A percentile compares a stretch with the other conserved stretches of the same genome.
Evolutionary conservation across 2,888 invertebrate genomes (phyloP).

Genomic region (Lepas anatifera): DNA sequence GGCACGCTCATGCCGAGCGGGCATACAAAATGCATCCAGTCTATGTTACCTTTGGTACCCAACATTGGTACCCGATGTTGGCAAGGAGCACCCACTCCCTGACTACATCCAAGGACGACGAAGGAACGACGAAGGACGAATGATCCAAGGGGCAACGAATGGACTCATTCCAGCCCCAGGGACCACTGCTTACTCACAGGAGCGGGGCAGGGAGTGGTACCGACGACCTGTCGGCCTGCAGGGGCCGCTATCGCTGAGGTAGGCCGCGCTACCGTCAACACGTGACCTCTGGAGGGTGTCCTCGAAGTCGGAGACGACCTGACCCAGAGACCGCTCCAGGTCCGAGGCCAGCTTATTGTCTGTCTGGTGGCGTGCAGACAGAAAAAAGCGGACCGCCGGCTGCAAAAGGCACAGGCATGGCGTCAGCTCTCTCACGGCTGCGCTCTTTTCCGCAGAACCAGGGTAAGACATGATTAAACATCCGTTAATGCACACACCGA

Average conservation of each 20-base stretch:
- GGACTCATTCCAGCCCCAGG: too few species aligned
- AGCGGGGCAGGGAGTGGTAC: constrained; percentile 34
- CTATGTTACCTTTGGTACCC: too few species aligned
- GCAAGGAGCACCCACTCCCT: too few species aligned
- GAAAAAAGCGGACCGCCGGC: background rate
- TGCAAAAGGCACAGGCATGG: background rate
- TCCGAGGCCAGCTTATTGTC: background rate
- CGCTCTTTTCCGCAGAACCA: too few species aligned
- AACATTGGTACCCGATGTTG: too few species aligned
- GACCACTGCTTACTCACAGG: too few species aligned
- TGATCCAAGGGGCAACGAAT: too few species aligned
- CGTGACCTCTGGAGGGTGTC: constrained; percentile 47
- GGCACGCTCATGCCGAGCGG: too few species aligned
- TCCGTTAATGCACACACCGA: background rate
- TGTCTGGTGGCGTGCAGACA: background rate
- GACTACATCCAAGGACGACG: too few species aligned
- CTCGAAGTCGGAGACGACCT: constrained; percentile 57
- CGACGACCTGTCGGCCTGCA: constrained; percentile 32
- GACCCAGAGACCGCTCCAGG: background rate
- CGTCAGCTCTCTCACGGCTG: too few species aligned
- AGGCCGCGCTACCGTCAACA: background rate
- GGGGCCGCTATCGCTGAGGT: background rate
- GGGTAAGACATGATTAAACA: background rate
- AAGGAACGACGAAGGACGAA: too few species aligned
- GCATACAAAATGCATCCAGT: too few species aligned